Conservation (phyloP, 1,140 invertebrate species). For the Heliconius congener region DNA sequence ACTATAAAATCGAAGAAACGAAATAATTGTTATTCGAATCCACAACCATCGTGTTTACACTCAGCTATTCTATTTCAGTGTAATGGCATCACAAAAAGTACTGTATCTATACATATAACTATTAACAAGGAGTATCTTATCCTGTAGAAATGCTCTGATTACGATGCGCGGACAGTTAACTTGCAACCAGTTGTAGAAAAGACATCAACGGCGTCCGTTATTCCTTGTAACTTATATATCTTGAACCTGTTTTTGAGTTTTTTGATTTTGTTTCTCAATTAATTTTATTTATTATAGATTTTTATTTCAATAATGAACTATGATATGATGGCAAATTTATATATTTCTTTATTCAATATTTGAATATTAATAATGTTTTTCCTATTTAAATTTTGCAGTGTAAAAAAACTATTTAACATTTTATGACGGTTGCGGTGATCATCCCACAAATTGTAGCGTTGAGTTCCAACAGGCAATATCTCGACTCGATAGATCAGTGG, state of each 20-base stretch:
- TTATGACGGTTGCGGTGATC: no score
- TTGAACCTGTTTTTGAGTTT: conserved; percentile 7
- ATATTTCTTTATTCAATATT: no score
- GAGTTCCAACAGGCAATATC: neutral
- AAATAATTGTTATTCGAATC: neutral
- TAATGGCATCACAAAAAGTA: neutral
- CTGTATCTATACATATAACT: neutral
- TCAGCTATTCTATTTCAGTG: neutral
- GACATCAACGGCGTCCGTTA: conserved; percentile 47
- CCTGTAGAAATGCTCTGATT: conserved; percentile 28
- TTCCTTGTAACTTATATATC: conserved; percentile 16
- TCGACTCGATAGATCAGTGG: neutral
- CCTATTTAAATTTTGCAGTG: no score
- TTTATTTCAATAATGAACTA: no score
- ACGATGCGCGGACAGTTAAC: conserved; percentile 25
- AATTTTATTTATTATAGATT: no score
- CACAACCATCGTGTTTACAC: neutral
- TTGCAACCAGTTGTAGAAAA: conserved; percentile 43
- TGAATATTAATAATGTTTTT: no score
- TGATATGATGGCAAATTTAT: no score
- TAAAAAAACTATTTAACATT: no score
- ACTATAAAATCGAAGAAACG: neutral
- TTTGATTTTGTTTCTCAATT: neutral
- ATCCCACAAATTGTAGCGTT: neutral
- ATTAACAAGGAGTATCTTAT: neutral